A percentile compares a stretch with the other conserved stretches of the same genome.
Evolutionary conservation across 2,797 vertebrate species (phyloP).

Genomic region (Ctenosaura bakeri): DNA sequence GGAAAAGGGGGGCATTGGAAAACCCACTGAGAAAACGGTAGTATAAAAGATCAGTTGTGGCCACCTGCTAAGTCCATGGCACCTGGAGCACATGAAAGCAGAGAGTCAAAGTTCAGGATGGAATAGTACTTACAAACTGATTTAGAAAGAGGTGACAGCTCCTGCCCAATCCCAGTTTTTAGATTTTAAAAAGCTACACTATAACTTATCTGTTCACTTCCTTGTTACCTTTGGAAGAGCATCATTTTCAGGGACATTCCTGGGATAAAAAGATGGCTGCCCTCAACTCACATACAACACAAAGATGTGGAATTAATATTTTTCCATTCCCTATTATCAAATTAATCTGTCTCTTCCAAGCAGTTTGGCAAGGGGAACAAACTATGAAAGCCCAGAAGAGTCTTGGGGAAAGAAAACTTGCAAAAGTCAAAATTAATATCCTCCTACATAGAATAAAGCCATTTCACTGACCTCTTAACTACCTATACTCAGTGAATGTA

Average conservation of each 20-base stretch:
- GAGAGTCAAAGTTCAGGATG: not conserved
- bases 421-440: not conserved
- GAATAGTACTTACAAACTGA: not conserved
- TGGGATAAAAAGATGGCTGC: not conserved
- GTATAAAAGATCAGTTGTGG: too few relatives aligned
- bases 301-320: not conserved
- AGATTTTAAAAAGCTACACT: not conserved
- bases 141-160: not conserved
- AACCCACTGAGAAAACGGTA: too few relatives aligned
- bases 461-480: not conserved
- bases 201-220: not conserved
- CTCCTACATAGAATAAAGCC: not conserved
- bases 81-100: too few relatives aligned
- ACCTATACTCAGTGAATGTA: not conserved
- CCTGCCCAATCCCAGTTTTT: not conserved
- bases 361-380: not conserved
- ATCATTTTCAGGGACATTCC: not conserved
- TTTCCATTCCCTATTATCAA: not conserved
- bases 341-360: not conserved
- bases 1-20: too few relatives aligned
- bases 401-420: not conserved
- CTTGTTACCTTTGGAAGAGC: not conserved
- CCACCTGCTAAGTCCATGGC: too few relatives aligned
- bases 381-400: not conserved
- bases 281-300: not conserved